These are phyloP conservation scores for Pygocentrus nattereri DNA, from an alignment of 2,797 vertebrate species.

Conservation along the genomic window DNA sequence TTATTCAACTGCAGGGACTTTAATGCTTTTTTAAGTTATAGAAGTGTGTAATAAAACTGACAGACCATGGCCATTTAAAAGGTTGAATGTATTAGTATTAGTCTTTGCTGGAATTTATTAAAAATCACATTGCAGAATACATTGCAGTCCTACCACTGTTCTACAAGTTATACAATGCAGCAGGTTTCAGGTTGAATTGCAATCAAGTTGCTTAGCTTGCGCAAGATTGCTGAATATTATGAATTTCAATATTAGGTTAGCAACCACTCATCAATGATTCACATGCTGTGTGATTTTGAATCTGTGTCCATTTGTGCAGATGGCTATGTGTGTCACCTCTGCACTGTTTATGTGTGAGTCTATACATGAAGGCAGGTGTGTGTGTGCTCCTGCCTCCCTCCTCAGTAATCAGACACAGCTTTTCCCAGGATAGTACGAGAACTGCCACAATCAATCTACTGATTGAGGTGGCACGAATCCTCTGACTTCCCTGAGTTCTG, in stretches of 20 bases:
- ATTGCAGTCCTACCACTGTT: too few relatives aligned
- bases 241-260: neutral
- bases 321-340: neutral
- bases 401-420: constrained; percentile 3
- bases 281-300: neutral
- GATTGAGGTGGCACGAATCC: constrained; percentile 1
- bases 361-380: neutral
- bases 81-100: too few relatives aligned
- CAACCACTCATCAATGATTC: neutral
- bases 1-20: too few relatives aligned
- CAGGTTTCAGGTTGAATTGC: neutral
- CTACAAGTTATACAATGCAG: neutral
- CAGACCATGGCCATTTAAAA: too few relatives aligned
- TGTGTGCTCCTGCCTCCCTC: neutral
- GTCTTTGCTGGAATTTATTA: too few relatives aligned
- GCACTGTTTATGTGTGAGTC: neutral
- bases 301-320: neutral
- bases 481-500: neutral
- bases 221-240: neutral
- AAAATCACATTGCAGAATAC: too few relatives aligned
- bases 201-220: neutral
- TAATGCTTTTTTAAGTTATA: too few relatives aligned
- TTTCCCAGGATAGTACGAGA: neutral
- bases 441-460: neutral
- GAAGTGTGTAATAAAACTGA: too few relatives aligned